A percentile compares a stretch with the other conserved stretches of the same genome.
phyloP scores from a whole-genome alignment of 2,797 vertebrate genomes.

The Poecilia gillii region DNA sequence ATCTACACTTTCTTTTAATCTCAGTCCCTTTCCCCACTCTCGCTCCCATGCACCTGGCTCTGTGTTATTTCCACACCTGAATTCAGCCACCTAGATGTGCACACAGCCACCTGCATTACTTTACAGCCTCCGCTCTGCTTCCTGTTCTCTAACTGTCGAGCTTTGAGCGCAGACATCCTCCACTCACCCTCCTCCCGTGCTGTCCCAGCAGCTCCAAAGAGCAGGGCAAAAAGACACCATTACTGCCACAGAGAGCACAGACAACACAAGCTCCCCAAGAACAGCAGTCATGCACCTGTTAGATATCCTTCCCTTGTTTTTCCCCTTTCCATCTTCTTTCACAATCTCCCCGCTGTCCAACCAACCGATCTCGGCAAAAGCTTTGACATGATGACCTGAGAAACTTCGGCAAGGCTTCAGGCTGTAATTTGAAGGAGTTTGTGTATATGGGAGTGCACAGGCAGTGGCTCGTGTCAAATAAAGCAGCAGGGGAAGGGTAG shows the following conservation, averaged over 20 bases:
- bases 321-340: slow-evolving; percentile 19
- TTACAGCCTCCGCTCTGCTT: slow-evolving; percentile 23
- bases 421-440: slow-evolving; percentile 41
- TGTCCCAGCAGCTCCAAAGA: slow-evolving; percentile 49
- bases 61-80: slow-evolving; percentile 57
- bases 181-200: slow-evolving; percentile 33
- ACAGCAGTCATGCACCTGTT: slow-evolving; percentile 72
- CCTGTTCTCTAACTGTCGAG: slow-evolving; percentile 43
- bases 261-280: slow-evolving; percentile 62
- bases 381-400: slow-evolving; percentile 62
- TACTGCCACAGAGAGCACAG: slow-evolving; percentile 62
- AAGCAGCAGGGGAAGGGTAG: slow-evolving; percentile 41
- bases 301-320: slow-evolving; percentile 61
- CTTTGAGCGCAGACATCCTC: slow-evolving; percentile 43
- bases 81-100: slow-evolving; percentile 40
- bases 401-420: slow-evolving; percentile 51
- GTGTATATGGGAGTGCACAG: slow-evolving; percentile 29
- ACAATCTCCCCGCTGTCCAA: slow-evolving; percentile 38
- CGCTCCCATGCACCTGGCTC: slow-evolving; percentile 57
- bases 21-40: slow-evolving; percentile 38
- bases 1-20: slow-evolving; percentile 64
- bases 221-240: slow-evolving; percentile 56
- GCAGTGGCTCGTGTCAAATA: slow-evolving; percentile 21
- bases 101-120: slow-evolving; percentile 61
- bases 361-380: slow-evolving; percentile 53